phyloP scores from a whole-genome alignment of 2,888 invertebrate genomes.

The Norana najaformis region DNA sequence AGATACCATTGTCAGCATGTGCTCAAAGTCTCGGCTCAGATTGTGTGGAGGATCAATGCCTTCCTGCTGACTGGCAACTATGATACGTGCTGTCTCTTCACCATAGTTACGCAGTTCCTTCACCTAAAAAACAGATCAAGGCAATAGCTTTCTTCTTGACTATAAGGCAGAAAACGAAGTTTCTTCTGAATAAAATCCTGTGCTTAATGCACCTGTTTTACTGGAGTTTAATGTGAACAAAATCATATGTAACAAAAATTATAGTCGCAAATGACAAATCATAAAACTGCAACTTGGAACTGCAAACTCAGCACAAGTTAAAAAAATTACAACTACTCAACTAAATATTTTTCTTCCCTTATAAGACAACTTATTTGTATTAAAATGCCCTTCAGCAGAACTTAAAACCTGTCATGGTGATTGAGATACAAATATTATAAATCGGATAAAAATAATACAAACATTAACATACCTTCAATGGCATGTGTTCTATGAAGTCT shows the following conservation, averaged over 20 bases:
- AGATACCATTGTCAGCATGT: conserved; percentile 64
- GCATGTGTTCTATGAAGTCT: conserved; percentile 90
- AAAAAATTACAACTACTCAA: background rate
- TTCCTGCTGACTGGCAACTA: conserved; percentile 66
- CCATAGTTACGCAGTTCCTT: conserved; percentile 81
- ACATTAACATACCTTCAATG: conserved; percentile 72
- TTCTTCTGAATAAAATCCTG: too few relatives aligned
- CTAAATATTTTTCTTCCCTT: background rate
- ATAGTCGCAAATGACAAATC: background rate
- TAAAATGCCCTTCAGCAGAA: background rate
- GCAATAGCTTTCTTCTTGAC: background rate
- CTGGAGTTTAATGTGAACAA: background rate
- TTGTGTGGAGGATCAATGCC: conserved; percentile 68
- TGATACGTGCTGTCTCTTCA: conserved; percentile 73
- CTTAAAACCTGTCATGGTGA: too few relatives aligned
- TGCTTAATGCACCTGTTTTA: too few relatives aligned
- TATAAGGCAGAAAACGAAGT: background rate
- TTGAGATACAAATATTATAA: background rate
- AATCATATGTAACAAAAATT: background rate
- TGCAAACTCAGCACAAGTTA: background rate
- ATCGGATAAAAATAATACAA: background rate
- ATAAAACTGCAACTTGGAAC: background rate
- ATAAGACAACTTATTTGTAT: background rate
- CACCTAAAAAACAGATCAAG: conserved; percentile 56
- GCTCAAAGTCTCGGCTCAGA: conserved; percentile 77